These are phyloP conservation scores for Vombatus ursinus DNA, from an alignment of 2,113 vertebrate species.

Conservation along the genomic window DNA sequence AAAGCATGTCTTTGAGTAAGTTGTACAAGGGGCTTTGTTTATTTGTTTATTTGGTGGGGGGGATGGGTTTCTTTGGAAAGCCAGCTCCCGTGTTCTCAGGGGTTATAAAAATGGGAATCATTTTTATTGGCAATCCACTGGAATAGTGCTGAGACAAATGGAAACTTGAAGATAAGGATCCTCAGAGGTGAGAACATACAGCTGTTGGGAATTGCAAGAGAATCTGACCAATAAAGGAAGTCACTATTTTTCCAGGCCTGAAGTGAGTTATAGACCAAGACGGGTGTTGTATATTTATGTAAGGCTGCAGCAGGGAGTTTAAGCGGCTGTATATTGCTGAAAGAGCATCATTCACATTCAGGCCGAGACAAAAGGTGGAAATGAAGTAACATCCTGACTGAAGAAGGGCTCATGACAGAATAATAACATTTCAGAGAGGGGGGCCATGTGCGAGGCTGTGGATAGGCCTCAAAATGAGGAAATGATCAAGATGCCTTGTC, in stretches of 20 bases:
- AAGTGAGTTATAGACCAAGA: constrained; percentile 91
- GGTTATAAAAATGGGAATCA: constrained; percentile 90
- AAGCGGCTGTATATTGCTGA: constrained; percentile 97
- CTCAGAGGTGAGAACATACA: constrained; percentile 89
- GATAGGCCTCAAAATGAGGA: constrained; percentile 89
- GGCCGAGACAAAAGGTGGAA: constrained; percentile 98
- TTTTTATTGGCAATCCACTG: constrained; percentile 90
- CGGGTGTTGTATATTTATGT: constrained; percentile 98
- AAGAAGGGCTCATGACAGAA: constrained; percentile 96
- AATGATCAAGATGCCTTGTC: constrained; percentile 90
- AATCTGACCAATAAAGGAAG: constrained; percentile 99
- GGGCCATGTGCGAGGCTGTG: constrained; percentile 76
- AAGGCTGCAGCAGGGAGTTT: constrained; percentile 93
- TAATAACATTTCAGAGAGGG: constrained; percentile 93
- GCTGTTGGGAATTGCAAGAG: constrained; percentile 92
- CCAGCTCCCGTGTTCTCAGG: constrained; percentile 81
- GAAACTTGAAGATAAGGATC: constrained; percentile 92
- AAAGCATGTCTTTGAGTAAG: constrained; percentile 74
- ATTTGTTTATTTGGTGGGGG: neutral
- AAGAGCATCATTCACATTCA: constrained; percentile 97
- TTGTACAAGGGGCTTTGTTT: constrained; percentile 41
- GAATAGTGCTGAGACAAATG: constrained; percentile 90
- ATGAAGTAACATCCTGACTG: constrained; percentile 99
- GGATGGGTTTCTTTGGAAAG: constrained; percentile 77
- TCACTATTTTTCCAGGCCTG: constrained; percentile 96